Evolutionary conservation across 2,888 invertebrate genomes (phyloP), one percentile per base, ranked within the genome.

Genomic region (Lasiommata megera): DNA sequence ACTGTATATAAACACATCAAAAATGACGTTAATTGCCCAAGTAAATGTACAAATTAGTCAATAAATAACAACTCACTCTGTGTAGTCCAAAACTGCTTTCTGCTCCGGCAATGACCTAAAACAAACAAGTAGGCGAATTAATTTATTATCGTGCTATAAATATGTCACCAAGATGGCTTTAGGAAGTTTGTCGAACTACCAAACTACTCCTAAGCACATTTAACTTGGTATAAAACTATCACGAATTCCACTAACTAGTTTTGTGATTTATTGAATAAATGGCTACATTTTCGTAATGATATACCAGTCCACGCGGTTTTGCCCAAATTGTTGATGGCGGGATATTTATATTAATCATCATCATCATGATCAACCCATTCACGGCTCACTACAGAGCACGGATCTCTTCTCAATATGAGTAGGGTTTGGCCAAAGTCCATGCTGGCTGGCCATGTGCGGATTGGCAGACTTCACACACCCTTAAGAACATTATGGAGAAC

Each of bases 61-160:
- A 59, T 18, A 31, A 56, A 44, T 16, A 29, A 52, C 18, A 58
- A 70, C 73, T 72, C 66, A 74, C 37, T 38, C 72, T 67, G 55
- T 66, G 46, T 63, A 63, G 63, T 70, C 69, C 65, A 65, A n/a
- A 66, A 60, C 56, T 54, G 67, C 56, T 59, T 54, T 40, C 47
- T 38, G 59, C 51, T 55, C 51, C 58, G 60, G 56, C 53, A 63
- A 47, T 57, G 66, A 71, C 60, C 73, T 73, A 65, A 53, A 73
- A 72, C 70, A 70, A 70, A 68, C 57, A 62, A 62, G 36, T 31
- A 40, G 29, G 40, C 34, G 53, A 28, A 58, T 58, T 54, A 56
- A 57, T 47, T 61, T 54, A 58, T 40, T 61, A 56, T 56, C 31
- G 36, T 16, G 53, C 58, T 50, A 63, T 65, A 63, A 60, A 65